Evolutionary conservation across 2,113 vertebrate genomes (phyloP).

Genomic region (Daphoenositta chrysoptera): DNA sequence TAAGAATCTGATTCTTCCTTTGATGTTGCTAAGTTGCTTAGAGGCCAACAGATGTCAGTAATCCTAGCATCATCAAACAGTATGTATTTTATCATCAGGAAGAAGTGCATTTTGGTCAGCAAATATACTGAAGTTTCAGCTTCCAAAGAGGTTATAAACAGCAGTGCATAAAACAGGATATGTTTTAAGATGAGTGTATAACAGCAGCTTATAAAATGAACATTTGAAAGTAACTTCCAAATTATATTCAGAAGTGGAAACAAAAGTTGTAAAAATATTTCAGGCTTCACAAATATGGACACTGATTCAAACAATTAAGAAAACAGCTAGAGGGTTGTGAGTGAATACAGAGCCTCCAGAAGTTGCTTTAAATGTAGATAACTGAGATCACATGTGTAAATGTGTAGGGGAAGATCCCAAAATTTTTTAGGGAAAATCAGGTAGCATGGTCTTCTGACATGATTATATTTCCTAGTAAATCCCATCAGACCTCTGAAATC

Average conservation of each 20-base stretch:
- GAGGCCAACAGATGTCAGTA: neutral
- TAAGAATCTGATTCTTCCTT: neutral
- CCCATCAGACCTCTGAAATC: neutral
- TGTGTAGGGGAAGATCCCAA: neutral
- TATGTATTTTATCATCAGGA: neutral
- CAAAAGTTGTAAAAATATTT: constrained; percentile 62
- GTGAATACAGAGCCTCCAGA: constrained; percentile 6
- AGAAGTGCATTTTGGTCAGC: neutral
- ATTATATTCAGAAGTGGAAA: constrained; percentile 34
- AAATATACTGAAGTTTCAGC: neutral
- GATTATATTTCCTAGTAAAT: neutral
- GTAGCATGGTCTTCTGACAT: neutral
- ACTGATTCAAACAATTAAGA: constrained; percentile 41
- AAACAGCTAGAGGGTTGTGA: constrained; percentile 24
- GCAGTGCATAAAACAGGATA: neutral
- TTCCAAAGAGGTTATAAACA: neutral
- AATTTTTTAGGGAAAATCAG: neutral
- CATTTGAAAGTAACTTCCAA: constrained; percentile 56
- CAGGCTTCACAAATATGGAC: constrained; percentile 42
- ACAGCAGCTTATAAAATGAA: constrained; percentile 33
- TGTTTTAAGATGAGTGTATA: neutral
- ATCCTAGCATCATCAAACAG: neutral
- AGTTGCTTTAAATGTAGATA: constrained; percentile 14
- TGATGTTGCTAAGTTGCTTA: neutral
- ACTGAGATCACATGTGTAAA: neutral